Conservation (phyloP, 2,888 invertebrate species). For the Glaucopsyche alexis region DNA sequence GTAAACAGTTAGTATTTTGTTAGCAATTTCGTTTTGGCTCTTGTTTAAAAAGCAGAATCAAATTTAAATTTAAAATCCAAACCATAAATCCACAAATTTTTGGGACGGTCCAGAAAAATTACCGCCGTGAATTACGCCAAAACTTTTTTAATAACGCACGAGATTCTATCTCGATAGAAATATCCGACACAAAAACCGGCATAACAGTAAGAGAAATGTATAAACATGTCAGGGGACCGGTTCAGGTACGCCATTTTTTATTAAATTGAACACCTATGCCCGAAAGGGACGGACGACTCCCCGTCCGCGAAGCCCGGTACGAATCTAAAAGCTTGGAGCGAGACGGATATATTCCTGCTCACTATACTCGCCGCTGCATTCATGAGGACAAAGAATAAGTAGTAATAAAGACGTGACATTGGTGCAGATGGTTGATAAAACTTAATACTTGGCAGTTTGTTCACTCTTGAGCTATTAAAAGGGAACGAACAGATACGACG, state of each 20-base stretch:
- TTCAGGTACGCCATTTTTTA: constrained; percentile 78
- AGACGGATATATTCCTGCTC: constrained; percentile 49
- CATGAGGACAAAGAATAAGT: constrained; percentile 76
- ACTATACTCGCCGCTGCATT: constrained; percentile 60
- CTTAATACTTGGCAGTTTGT: constrained; percentile 74
- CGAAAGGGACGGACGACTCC: constrained; percentile 62
- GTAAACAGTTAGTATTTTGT: not conserved
- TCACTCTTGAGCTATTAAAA: constrained; percentile 71
- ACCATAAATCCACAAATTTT: constrained; percentile 55
- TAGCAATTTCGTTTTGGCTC: not conserved
- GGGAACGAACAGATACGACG: constrained; percentile 70
- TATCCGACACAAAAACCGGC: constrained; percentile 70
- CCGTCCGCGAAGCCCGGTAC: constrained; percentile 56
- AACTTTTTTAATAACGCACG: constrained; percentile 77
- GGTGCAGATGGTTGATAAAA: constrained; percentile 78
- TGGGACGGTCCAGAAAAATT: constrained; percentile 40
- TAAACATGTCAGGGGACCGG: constrained; percentile 75
- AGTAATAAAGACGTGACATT: constrained; percentile 78
- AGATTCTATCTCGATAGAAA: constrained; percentile 74
- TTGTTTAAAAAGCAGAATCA: not conserved
- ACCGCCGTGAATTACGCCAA: constrained; percentile 30
- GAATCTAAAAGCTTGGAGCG: constrained; percentile 45
- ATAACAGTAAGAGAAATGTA: constrained; percentile 75
- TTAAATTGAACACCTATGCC: constrained; percentile 73
- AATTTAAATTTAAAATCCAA: constrained; percentile 38